These are phyloP conservation scores for Danio choprae DNA, from an alignment of 2,797 vertebrate species.

Conservation along the genomic window DNA sequence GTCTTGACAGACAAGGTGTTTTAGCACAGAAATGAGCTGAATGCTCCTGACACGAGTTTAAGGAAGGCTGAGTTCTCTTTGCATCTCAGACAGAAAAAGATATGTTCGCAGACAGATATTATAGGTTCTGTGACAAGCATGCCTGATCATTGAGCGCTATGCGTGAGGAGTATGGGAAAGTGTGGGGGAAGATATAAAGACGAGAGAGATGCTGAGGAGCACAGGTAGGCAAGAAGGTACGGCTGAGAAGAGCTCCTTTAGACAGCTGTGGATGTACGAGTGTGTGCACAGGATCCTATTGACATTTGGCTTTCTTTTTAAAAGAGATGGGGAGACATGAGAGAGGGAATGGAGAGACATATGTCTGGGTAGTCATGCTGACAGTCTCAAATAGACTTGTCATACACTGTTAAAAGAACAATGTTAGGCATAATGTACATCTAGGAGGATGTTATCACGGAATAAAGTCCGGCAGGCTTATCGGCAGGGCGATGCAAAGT, in stretches of 20 bases:
- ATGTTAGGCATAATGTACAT: too few relatives aligned
- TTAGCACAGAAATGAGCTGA: conserved; percentile 13
- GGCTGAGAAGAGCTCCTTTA: conserved; percentile 1
- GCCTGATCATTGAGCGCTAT: neutral
- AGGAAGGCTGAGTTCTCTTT: conserved; percentile 25
- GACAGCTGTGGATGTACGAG: neutral
- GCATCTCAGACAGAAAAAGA: conserved; percentile 25
- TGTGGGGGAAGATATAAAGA: conserved; percentile 4
- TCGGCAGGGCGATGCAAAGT: too few relatives aligned
- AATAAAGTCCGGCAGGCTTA: too few relatives aligned
- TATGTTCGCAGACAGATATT: conserved; percentile 36
- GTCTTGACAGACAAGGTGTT: conserved; percentile 11
- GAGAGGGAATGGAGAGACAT: neutral
- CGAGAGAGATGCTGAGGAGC: conserved; percentile 3
- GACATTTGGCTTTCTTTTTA: neutral
- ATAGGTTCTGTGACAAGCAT: conserved; percentile 43
- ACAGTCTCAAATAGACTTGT: neutral
- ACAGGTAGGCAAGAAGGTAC: conserved; percentile 11
- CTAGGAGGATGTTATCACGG: too few relatives aligned
- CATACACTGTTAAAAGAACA: too few relatives aligned
- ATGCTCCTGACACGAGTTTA: conserved; percentile 13
- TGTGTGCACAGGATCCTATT: neutral
- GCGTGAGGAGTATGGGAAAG: neutral
- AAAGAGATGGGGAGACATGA: neutral
- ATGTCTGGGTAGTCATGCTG: neutral